Evolutionary conservation across 2,888 invertebrate species (phyloP).

Genomic region (Keiferia lycopersicella): DNA sequence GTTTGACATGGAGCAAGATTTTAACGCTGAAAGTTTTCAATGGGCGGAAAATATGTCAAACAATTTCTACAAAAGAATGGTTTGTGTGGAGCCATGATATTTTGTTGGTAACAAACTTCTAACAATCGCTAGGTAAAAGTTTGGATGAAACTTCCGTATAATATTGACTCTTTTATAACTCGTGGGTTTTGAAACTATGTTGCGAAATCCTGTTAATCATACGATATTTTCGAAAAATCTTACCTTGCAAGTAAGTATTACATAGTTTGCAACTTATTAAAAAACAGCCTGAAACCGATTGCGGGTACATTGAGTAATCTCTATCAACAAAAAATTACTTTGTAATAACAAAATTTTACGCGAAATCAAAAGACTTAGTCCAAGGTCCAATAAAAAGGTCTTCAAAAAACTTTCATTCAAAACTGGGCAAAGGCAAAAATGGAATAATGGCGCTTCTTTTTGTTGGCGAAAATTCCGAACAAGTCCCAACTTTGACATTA

Average conservation of each 20-base stretch:
- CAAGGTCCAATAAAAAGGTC: neutral
- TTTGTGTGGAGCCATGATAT: neutral
- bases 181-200: too few species aligned
- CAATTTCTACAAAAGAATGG: neutral
- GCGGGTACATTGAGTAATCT: too few species aligned
- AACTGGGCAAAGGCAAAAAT: conserved; percentile 35
- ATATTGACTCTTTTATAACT: too few species aligned
- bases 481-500: conserved; percentile 76
- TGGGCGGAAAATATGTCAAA: conserved; percentile 8
- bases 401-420: conserved; percentile 3
- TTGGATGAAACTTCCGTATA: too few species aligned
- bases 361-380: neutral
- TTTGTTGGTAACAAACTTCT: too few species aligned
- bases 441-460: conserved; percentile 63
- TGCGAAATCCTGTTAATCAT: too few species aligned
- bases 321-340: too few species aligned
- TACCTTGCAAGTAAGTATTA: too few species aligned
- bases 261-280: too few species aligned
- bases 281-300: too few species aligned
- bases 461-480: conserved; percentile 69
- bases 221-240: too few species aligned
- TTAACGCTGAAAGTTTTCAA: conserved; percentile 15
- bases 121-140: too few species aligned
- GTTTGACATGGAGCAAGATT: conserved; percentile 7
- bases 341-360: conserved; percentile 5